Evolutionary conservation across 1,140 invertebrate species (phyloP), one percentile per base, ranked within the genome.

Genomic region (Elymnias hypermnestra): DNA sequence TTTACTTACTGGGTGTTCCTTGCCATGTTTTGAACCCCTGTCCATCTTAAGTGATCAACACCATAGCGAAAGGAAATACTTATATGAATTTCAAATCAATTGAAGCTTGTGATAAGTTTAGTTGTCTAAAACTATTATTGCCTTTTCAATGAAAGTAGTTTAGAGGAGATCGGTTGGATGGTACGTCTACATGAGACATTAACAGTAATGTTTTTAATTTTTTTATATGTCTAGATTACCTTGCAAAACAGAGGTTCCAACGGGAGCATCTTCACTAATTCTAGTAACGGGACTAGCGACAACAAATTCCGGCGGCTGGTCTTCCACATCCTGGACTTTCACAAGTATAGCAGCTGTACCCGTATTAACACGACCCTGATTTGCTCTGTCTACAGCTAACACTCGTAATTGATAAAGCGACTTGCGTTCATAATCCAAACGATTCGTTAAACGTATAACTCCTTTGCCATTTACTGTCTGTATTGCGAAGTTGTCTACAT

Each of bases 261-360:
- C 88, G 6, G 91, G 90, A 0, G 91, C 91, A 88, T 97, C 94
- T 85, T 97, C 95, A 48, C 93, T 91, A 23, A 98, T 92, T 62
- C 94, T 89, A 0, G 94, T 94, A 12, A 98, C 94, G 0, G 95
- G 92, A 36, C 92, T 93, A 5, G 94, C 94, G 29, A 92, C 89
- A 14, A 96, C 91, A 84, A 97, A 98, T 76, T 96, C 94, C 0
- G 95, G 95, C 2, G 94, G 94, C 69, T 95, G 94, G 74, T 98
- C 96, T 85, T 96, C 95, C 10, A 95, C 91, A 86, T 98, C 96
- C 67, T 83, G 72, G 2, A 97, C 92, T 85, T 96, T 94, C 0
- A 97, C 90, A 50, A 98, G 78, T 53, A 98, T 91, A 15, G 94
- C 94, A 0, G 95, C 95, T 0, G 95, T 96, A 12, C 94, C 95